A percentile compares a stretch with the other conserved stretches of the same genome.
Conservation (phyloP, 2,113 vertebrate genomes). For the Typhlomys cinereus region DNA sequence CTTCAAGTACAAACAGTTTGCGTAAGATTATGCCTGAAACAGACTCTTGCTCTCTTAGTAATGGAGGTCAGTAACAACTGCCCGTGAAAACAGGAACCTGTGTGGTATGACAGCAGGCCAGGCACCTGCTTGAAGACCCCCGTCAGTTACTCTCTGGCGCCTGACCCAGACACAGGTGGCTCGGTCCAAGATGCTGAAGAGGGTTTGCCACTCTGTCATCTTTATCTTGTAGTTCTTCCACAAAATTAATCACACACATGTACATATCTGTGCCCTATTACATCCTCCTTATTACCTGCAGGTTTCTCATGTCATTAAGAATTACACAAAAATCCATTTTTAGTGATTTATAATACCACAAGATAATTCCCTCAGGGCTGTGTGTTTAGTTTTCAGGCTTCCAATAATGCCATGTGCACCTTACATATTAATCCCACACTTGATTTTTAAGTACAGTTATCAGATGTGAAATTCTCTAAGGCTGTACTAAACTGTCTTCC, state of each 20-base stretch:
- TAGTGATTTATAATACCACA: no score
- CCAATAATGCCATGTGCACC: neutral
- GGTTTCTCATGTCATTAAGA: conserved; percentile 13
- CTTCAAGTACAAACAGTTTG: neutral
- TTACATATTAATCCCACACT: neutral
- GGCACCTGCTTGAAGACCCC: no score
- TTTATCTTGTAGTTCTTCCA: neutral
- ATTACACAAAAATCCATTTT: neutral
- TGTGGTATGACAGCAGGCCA: no score
- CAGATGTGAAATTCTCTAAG: conserved; percentile 6
- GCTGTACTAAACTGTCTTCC: conserved; percentile 11
- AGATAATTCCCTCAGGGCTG: neutral
- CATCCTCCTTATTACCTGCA: neutral
- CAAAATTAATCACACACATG: neutral
- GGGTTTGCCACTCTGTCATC: neutral
- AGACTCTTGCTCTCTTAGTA: neutral
- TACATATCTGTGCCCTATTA: neutral
- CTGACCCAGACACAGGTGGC: neutral
- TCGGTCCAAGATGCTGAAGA: conserved; percentile 7
- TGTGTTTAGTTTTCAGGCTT: neutral
- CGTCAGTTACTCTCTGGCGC: neutral
- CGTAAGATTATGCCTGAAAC: conserved; percentile 7
- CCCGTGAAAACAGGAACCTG: neutral
- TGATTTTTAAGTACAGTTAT: conserved; percentile 37
- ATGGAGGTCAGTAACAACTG: conserved; percentile 9